phyloP scores from a whole-genome alignment of 2,888 invertebrate species.

The Drosophila putrida region DNA sequence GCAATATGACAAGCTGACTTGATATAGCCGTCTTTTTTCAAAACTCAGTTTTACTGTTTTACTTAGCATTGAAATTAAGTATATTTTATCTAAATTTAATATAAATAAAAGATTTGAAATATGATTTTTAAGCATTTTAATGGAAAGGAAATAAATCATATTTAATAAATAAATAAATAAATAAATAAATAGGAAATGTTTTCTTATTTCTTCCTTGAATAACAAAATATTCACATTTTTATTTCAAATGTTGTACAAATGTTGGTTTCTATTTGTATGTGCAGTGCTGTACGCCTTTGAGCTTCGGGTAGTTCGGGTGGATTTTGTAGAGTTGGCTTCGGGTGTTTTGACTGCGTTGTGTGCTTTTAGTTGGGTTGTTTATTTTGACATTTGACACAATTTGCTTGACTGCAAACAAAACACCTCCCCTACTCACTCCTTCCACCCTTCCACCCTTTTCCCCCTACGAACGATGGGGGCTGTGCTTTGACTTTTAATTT shows the following conservation, averaged over 20 bases:
- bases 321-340: not conserved
- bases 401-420: conserved; percentile 57
- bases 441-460: not conserved
- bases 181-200: too few relatives aligned
- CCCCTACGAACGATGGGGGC: not conserved
- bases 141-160: too few relatives aligned
- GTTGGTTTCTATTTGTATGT: not conserved
- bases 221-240: too few relatives aligned
- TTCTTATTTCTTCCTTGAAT: too few relatives aligned
- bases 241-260: not conserved
- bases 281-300: not conserved
- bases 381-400: conserved; percentile 81
- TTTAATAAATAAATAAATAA: too few relatives aligned
- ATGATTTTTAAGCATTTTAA: too few relatives aligned
- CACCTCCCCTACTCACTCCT: not conserved
- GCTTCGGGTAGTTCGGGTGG: conserved; percentile 8
- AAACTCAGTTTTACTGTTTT: too few relatives aligned
- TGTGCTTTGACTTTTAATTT: conserved; percentile 77
- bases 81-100: too few relatives aligned
- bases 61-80: too few relatives aligned
- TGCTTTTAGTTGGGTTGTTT: conserved; percentile 53
- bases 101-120: too few relatives aligned
- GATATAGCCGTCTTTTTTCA: too few relatives aligned
- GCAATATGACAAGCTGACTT: too few relatives aligned
- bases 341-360: conserved; percentile 5